A percentile compares a stretch with the other conserved stretches of the same genome.
phyloP scores from a whole-genome alignment of 2,888 invertebrate genomes.

The Philhelius pedissequus region DNA sequence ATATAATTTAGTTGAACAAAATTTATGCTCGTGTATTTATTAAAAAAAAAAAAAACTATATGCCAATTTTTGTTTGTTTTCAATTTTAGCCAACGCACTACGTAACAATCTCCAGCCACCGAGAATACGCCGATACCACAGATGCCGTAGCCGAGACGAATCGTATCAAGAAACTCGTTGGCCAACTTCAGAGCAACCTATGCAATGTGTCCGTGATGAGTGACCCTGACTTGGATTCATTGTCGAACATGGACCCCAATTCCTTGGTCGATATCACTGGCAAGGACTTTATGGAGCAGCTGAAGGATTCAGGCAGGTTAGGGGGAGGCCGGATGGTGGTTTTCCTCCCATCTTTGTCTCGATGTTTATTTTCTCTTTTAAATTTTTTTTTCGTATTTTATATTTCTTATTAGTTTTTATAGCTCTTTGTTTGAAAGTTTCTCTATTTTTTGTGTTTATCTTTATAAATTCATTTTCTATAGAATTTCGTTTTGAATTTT shows the following conservation, averaged over 20 bases:
- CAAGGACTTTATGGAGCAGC: conserved; percentile 83
- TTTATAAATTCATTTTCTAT: conserved; percentile 14
- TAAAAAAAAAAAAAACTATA: too few relatives aligned
- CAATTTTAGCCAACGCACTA: conserved; percentile 77
- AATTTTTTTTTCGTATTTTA: conserved; percentile 1
- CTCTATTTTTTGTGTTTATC: not conserved
- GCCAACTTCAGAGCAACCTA: conserved; percentile 88
- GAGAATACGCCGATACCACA: conserved; percentile 79
- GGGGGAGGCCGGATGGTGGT: conserved; percentile 68
- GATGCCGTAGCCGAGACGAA: conserved; percentile 76
- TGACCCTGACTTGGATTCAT: conserved; percentile 89
- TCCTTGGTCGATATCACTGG: conserved; percentile 90
- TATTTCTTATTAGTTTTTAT: conserved; percentile 6
- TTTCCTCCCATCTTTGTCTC: conserved; percentile 73
- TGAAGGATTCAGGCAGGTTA: conserved; percentile 88
- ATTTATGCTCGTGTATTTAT: too few relatives aligned
- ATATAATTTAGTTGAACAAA: too few relatives aligned
- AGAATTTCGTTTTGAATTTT: conserved; percentile 9
- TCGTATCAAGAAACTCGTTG: conserved; percentile 87
- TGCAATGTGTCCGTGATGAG: conserved; percentile 91
- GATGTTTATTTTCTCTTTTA: conserved; percentile 66
- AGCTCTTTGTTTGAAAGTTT: conserved; percentile 14
- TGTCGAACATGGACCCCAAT: conserved; percentile 94
- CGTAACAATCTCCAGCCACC: conserved; percentile 80
- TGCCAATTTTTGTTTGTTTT: too few relatives aligned